A percentile compares a stretch with the other conserved stretches of the same genome.
These are phyloP conservation scores for Cephus nigrinus DNA, from an alignment of 2,888 invertebrate genomes.

Conservation along the genomic window DNA sequence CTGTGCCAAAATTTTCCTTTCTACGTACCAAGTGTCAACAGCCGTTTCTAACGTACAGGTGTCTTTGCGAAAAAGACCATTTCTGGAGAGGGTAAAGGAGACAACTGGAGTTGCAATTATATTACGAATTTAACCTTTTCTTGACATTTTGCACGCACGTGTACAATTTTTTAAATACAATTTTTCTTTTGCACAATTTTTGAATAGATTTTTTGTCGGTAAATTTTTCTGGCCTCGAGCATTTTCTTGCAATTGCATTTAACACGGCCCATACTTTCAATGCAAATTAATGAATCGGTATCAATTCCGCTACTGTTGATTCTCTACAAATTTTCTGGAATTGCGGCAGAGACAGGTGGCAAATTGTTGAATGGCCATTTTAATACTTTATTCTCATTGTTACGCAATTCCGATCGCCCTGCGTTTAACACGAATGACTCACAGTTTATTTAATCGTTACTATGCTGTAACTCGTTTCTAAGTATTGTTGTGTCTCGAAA, in stretches of 20 bases:
- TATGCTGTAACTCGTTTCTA: background rate
- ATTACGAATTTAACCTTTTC: background rate
- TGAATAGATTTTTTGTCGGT: rapidly evolving
- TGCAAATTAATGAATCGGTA: background rate
- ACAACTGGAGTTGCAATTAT: too few species aligned
- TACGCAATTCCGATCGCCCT: background rate
- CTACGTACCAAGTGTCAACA: background rate
- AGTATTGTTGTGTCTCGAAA: background rate
- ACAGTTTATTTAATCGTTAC: background rate
- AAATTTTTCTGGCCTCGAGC: background rate
- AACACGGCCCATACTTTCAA: background rate
- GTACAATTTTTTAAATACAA: too few species aligned
- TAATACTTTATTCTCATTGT: background rate
- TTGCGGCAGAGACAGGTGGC: background rate
- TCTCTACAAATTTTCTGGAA: background rate
- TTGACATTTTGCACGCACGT: background rate
- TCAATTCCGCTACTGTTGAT: background rate
- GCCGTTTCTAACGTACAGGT: too few species aligned
- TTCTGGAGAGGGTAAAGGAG: too few species aligned
- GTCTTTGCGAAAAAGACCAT: too few species aligned
- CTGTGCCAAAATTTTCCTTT: background rate
- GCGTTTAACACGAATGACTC: background rate
- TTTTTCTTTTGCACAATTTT: background rate
- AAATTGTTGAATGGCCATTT: background rate
- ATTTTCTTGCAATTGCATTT: background rate